These are phyloP conservation scores for Drosophila carrolli DNA, from an alignment of 1,140 invertebrate species.

Conservation along the genomic window DNA sequence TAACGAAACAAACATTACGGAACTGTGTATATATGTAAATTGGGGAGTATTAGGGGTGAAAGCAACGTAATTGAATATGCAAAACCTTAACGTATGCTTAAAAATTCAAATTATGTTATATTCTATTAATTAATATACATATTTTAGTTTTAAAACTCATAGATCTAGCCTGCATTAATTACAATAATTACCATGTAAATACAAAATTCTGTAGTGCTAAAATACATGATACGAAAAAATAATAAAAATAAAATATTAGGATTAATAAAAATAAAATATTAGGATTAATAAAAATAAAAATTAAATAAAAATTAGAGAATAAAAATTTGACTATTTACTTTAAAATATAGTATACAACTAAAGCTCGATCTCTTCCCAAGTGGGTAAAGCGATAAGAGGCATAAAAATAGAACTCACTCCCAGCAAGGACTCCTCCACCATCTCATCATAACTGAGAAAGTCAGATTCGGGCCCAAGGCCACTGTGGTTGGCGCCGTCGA, in stretches of 20 bases:
- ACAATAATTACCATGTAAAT: no score
- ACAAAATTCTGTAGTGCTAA: no score
- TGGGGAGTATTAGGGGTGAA: conserved; percentile 1
- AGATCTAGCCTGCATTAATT: no score
- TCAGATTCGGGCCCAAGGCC: conserved; percentile 36
- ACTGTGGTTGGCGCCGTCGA: conserved; percentile 41
- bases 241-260: no score
- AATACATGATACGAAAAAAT: no score
- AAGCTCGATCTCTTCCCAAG: no score
- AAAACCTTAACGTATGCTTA: background rate
- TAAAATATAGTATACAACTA: background rate
- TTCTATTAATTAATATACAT: no score
- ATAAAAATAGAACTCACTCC: conserved; percentile 50
- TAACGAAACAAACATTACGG: background rate
- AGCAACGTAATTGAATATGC: background rate
- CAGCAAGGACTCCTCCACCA: conserved; percentile 77
- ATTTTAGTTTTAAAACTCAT: no score
- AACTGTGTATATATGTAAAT: background rate
- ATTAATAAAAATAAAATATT: no score
- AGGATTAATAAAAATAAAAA: no score
- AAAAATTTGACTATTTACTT: background rate
- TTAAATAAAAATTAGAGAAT: no score
- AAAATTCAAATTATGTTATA: background rate
- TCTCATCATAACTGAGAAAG: conserved; percentile 75
- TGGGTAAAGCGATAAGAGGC: no score